phyloP scores from a whole-genome alignment of 1,140 invertebrate genomes.

The Heliconius congener region DNA sequence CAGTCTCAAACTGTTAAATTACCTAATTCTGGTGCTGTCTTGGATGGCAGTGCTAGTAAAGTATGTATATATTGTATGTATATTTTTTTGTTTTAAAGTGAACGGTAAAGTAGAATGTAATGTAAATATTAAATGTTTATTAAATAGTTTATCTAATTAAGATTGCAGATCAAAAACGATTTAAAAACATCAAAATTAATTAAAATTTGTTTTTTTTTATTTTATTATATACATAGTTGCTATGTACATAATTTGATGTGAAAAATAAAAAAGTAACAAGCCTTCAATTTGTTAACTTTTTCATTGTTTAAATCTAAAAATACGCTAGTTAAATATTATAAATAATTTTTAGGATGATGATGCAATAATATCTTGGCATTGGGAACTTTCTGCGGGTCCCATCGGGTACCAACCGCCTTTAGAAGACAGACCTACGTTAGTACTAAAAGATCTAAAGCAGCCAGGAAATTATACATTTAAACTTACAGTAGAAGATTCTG shows the following conservation, averaged over 20 bases:
- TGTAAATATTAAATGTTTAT: too few species aligned
- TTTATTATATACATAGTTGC: too few species aligned
- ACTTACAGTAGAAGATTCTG: conserved; percentile 95
- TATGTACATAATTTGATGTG: too few species aligned
- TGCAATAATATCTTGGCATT: conserved; percentile 92
- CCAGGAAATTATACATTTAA: conserved; percentile 97
- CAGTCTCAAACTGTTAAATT: conserved; percentile 91
- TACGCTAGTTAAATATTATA: neutral
- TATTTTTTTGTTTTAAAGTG: neutral
- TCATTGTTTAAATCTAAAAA: too few species aligned
- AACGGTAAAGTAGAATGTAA: too few species aligned
- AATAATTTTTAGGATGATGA: conserved; percentile 85
- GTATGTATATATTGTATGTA: conserved; percentile 45
- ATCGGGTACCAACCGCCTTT: conserved; percentile 91
- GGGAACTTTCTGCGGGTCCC: conserved; percentile 94
- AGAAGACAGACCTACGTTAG: conserved; percentile 90
- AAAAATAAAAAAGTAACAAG: too few species aligned
- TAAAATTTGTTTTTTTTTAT: too few species aligned
- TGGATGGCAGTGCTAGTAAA: conserved; percentile 89
- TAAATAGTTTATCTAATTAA: too few species aligned
- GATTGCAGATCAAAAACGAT: too few species aligned
- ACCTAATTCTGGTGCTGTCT: conserved; percentile 93
- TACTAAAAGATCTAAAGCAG: conserved; percentile 89
- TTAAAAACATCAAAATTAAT: too few species aligned
- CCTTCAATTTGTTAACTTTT: too few species aligned